These are phyloP conservation scores for Paguma larvata DNA, from an alignment of 2,797 vertebrate species.

Conservation along the genomic window DNA sequence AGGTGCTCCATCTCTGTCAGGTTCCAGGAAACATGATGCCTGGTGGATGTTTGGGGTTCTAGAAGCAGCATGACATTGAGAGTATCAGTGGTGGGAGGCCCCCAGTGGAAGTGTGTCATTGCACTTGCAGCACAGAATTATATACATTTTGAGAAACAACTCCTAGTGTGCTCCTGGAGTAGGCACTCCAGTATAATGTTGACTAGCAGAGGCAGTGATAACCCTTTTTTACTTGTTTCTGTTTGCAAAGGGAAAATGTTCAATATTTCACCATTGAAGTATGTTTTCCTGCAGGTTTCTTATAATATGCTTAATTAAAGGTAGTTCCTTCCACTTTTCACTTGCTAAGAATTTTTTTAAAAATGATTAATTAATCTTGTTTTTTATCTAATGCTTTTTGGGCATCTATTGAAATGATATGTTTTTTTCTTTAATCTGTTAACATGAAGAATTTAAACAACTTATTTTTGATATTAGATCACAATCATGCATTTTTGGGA, in stretches of 20 bases:
- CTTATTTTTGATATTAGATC: conserved; percentile 2
- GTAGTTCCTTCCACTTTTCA: not conserved
- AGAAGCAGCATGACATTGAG: not conserved
- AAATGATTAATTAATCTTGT: not conserved
- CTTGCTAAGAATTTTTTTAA: not conserved
- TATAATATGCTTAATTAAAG: not conserved
- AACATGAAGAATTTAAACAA: not conserved
- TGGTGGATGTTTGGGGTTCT: not conserved
- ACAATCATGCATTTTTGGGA: not conserved
- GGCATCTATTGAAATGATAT: not conserved
- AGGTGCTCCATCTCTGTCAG: not conserved
- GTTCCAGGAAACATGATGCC: not conserved
- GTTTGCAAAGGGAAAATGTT: not conserved
- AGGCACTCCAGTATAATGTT: not conserved
- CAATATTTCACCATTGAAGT: not conserved
- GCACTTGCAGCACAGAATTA: not conserved
- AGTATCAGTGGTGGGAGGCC: not conserved
- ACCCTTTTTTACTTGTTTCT: not conserved
- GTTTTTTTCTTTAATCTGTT: not conserved
- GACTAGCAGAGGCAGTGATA: not conserved
- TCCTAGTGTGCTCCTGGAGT: not conserved
- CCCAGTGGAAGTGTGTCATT: not conserved
- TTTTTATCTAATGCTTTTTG: not conserved
- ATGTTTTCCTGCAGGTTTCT: not conserved
- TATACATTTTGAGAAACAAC: not conserved